Evolutionary conservation across 2,888 invertebrate genomes (phyloP).

Genomic region (Melanargia galathea): DNA sequence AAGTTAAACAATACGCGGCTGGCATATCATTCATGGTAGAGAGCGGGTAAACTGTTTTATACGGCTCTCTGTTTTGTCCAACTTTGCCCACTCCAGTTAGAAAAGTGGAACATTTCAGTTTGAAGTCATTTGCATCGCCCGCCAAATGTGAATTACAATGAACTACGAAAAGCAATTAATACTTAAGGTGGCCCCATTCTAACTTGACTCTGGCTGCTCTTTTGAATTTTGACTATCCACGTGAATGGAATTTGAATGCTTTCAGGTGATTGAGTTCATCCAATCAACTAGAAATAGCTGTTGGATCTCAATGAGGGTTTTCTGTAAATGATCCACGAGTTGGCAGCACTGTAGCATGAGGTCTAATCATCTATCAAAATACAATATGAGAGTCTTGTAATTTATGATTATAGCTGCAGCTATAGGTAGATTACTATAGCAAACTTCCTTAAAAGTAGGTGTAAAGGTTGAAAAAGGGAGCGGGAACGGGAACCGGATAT

Average conservation of each 20-base stretch:
- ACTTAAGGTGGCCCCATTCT: constrained; percentile 76
- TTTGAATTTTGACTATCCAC: constrained; percentile 66
- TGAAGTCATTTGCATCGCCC: constrained; percentile 77
- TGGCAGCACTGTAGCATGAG: no score
- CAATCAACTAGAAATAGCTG: constrained; percentile 25
- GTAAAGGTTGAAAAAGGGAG: no score
- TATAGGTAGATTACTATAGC: no score
- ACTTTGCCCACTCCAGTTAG: constrained; percentile 75
- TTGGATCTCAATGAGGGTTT: constrained; percentile 23
- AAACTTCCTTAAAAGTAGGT: no score
- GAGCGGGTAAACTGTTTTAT: constrained; percentile 44
- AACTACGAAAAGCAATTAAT: constrained; percentile 80
- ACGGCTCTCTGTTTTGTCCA: constrained; percentile 63
- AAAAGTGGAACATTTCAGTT: constrained; percentile 77
- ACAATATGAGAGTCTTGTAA: no score
- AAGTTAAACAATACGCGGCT: constrained; percentile 25
- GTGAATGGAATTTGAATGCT: constrained; percentile 46
- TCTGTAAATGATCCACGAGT: no score
- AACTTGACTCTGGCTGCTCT: constrained; percentile 77
- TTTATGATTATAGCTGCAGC: no score
- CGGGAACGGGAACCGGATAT: no score
- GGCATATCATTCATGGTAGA: constrained; percentile 22
- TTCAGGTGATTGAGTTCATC: constrained; percentile 33
- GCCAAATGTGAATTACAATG: constrained; percentile 77
- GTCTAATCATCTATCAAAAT: no score